Percentiles rank a stretch among this genome's conserved stretches.
Conservation (phyloP, 2,113 vertebrate species). For the Anguilla japonica region DNA sequence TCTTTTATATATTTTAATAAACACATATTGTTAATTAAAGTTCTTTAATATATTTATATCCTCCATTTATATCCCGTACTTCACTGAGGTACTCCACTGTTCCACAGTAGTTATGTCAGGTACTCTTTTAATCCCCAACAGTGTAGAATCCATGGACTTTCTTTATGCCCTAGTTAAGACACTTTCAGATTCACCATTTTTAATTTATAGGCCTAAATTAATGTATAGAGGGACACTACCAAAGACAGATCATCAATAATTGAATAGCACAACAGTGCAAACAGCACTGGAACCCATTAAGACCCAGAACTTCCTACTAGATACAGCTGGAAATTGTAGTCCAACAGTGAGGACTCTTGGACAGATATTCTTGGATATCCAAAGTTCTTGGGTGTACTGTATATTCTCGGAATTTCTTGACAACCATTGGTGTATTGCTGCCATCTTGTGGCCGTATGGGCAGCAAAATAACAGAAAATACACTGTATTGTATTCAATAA, state of each 20-base stretch:
- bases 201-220: too few relatives aligned
- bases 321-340: background rate
- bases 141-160: background rate
- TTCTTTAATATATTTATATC: background rate
- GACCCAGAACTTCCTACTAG: background rate
- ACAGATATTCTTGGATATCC: too few relatives aligned
- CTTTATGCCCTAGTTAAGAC: background rate
- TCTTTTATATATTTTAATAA: constrained; percentile 78
- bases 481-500: too few relatives aligned
- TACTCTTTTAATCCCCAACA: background rate
- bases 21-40: constrained; percentile 63
- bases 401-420: background rate
- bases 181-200: background rate
- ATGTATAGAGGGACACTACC: too few relatives aligned
- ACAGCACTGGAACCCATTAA: background rate
- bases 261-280: too few relatives aligned
- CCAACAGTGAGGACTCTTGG: too few relatives aligned
- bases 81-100: background rate
- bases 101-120: background rate
- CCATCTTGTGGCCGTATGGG: constrained; percentile 13
- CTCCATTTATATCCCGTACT: background rate
- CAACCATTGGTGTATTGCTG: constrained; percentile 7
- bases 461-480: background rate
- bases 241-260: too few relatives aligned
- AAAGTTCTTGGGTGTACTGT: background rate